phyloP scores from a whole-genome alignment of 1,140 invertebrate species.

The Drosophila arizonae region DNA sequence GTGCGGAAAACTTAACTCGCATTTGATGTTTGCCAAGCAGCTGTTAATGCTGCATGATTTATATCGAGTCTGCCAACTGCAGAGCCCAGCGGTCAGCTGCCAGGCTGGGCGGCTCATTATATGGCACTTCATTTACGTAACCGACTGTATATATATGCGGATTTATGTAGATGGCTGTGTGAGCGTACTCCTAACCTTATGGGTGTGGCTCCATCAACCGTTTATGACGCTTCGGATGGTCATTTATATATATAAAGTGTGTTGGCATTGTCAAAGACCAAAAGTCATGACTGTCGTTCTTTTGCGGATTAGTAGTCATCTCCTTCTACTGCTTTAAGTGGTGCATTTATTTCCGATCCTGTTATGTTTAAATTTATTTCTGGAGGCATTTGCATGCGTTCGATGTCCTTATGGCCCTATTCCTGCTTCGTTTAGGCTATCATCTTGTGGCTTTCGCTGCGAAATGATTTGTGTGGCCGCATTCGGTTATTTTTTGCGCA shows the following conservation, averaged over 20 bases:
- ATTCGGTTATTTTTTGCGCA: conserved; percentile 32
- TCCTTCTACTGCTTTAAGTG: conserved; percentile 6
- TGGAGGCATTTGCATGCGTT: conserved; percentile 44
- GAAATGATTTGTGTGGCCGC: conserved; percentile 62
- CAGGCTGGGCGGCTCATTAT: conserved; percentile 55
- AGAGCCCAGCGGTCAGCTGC: conserved; percentile 19
- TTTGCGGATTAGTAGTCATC: conserved; percentile 12
- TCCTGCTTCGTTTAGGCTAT: background rate
- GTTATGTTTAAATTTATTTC: conserved; percentile 37
- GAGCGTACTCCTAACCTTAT: background rate
- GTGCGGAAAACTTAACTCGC: conserved; percentile 70
- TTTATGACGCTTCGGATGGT: background rate
- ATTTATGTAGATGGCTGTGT: conserved; percentile 7
- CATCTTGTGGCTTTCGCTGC: conserved; percentile 10
- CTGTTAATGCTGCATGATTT: conserved; percentile 75
- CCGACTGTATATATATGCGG: conserved; percentile 8
- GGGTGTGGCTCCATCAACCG: conserved; percentile 35
- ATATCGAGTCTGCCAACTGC: conserved; percentile 44
- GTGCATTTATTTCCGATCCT: conserved; percentile 55
- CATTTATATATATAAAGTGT: background rate
- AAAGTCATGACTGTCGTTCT: background rate
- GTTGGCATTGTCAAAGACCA: conserved; percentile 16
- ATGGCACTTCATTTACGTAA: conserved; percentile 42
- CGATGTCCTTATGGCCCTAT: conserved; percentile 31
- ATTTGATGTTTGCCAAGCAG: conserved; percentile 73